phyloP scores from a whole-genome alignment of 2,888 invertebrate genomes.

The Agriopis aurantiaria region DNA sequence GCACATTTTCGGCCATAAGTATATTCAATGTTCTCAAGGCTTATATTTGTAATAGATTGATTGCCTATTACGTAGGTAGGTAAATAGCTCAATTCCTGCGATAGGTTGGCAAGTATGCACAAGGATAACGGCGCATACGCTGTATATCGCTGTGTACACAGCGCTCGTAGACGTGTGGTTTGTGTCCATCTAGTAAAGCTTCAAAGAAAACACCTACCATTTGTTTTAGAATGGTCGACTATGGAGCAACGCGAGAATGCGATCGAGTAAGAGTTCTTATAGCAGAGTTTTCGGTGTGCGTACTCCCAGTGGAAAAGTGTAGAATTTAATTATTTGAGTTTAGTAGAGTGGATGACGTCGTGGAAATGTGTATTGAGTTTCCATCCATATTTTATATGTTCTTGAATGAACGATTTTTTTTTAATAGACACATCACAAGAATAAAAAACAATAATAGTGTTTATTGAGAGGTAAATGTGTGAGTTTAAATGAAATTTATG shows the following conservation, averaged over 20 bases:
- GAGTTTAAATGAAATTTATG: too few species aligned
- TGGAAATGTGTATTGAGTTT: too few species aligned
- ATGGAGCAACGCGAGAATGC: constrained; percentile 2
- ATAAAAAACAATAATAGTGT: too few species aligned
- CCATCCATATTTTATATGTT: too few species aligned
- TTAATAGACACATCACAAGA: too few species aligned
- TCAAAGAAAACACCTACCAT: constrained; percentile 12
- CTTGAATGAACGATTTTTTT: too few species aligned
- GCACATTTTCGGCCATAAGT: too few species aligned
- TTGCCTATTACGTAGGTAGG: neutral
- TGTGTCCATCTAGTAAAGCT: constrained; percentile 26
- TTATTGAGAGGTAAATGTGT: too few species aligned
- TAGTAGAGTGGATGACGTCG: too few species aligned
- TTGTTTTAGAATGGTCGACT: neutral
- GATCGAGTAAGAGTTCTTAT: neutral
- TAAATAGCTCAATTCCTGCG: constrained; percentile 1
- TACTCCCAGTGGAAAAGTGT: too few species aligned
- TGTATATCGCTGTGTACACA: constrained; percentile 50
- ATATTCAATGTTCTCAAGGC: neutral
- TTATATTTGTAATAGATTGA: neutral
- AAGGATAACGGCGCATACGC: constrained; percentile 50
- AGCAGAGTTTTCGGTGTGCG: neutral
- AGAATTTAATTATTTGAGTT: too few species aligned
- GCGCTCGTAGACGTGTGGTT: constrained; percentile 16
- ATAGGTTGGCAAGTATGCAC: constrained; percentile 5